Conservation (phyloP, 2,888 invertebrate species). For the Harpagoxenus sublaevis region DNA sequence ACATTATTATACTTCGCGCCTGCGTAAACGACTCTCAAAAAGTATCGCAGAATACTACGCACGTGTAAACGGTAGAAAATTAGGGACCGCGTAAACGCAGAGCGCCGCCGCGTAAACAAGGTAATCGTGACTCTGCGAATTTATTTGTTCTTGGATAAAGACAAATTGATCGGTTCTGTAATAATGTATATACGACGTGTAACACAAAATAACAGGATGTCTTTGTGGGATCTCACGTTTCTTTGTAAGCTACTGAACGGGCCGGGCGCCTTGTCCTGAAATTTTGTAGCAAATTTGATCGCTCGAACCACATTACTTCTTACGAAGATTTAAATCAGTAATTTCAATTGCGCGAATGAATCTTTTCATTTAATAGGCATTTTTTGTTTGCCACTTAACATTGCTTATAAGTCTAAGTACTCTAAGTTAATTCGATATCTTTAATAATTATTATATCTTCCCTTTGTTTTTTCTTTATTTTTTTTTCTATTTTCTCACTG, state of each 20-base stretch:
- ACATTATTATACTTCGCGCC: too few relatives aligned
- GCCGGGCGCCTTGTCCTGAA: not conserved
- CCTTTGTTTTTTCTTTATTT: too few relatives aligned
- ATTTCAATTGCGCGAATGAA: not conserved
- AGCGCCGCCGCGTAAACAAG: too few relatives aligned
- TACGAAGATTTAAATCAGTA: not conserved
- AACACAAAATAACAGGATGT: not conserved
- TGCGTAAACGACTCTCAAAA: too few relatives aligned
- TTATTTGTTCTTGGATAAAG: not conserved
- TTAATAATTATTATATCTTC: not conserved
- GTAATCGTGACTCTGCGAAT: not conserved
- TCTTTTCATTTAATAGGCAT: not conserved
- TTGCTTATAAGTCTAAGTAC: too few relatives aligned
- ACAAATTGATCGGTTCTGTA: not conserved
- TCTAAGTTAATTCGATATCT: not conserved
- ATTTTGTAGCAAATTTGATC: not conserved
- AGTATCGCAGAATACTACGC: too few relatives aligned
- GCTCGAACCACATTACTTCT: not conserved
- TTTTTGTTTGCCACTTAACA: not conserved
- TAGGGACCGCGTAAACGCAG: too few relatives aligned
- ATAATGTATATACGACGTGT: not conserved
- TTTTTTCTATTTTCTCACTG: too few relatives aligned
- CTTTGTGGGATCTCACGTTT: not conserved
- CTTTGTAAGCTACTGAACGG: not conserved
- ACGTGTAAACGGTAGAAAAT: too few relatives aligned